Evolutionary conservation across 2,113 vertebrate genomes (phyloP), one percentile per base, ranked within the genome.

Genomic region (Hemicordylus capensis): DNA sequence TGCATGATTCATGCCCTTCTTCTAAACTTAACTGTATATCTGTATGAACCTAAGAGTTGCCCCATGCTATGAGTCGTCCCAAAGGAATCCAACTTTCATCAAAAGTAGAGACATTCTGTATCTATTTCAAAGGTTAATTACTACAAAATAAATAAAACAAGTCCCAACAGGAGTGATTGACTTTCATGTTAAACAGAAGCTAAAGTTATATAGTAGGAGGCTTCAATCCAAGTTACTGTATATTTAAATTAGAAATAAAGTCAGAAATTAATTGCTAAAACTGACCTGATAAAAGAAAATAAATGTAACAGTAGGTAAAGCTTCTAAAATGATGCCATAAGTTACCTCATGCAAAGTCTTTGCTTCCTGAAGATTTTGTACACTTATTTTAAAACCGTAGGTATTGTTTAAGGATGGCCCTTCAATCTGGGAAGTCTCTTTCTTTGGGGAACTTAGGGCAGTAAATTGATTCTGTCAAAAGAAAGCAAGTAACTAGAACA

Each of bases 341-440:
- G 2, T 95, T 96, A 99, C 99, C 98, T 99, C 98, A 81, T 99
- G 99, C 91, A 99, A 97, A 84, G 98, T 97, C 96, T 99, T 99
- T 89, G 99, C 99, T 63, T 99, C 98, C 93, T 98, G 97, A 75
- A 99, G 95, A 88, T 99, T 99, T 94, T 99, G 98, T 95, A 98
- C 95, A 93, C 98, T 99, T 94, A 99, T 96, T 98, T 98, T 99
- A 95, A 99, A 99, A 90, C 99, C 99, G 0, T 99, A 99, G 1
- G 98, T 98, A 93, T 99, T 99, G 92, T 97, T 97, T 89, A 99
- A 97, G 85, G 98, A 98, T 15, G 98, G 98, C 73, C 98, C 99
- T 95, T 99, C 98, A 78, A 99, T 99, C 94, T 99, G 95, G 89
- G 98, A 99, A 83, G 87, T 95, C 7, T 98, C 98, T 95, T 97